These are phyloP conservation scores for Drosophila littoralis DNA, from an alignment of 1,140 invertebrate species.

Conservation along the genomic window DNA sequence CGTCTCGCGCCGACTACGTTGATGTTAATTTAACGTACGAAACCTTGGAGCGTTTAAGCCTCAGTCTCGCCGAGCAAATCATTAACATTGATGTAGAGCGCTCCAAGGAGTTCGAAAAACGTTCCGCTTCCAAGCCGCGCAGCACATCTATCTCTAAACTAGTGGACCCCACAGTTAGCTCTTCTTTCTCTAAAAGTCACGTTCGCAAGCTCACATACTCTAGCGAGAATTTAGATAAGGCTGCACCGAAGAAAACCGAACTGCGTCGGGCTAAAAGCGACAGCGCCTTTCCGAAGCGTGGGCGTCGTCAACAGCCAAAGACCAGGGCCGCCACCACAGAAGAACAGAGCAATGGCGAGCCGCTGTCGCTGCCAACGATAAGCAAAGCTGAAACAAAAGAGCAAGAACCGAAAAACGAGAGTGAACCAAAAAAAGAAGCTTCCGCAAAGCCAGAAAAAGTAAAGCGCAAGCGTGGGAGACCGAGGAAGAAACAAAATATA, in stretches of 20 bases:
- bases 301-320: background rate
- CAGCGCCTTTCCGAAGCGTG: slow-evolving; percentile 22
- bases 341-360: background rate
- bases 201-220: slow-evolving; percentile 68
- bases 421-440: background rate
- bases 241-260: background rate
- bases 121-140: slow-evolving; percentile 57
- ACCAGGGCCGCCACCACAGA: slow-evolving; percentile 32
- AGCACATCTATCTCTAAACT: slow-evolving; percentile 49
- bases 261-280: slow-evolving; percentile 47
- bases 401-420: background rate
- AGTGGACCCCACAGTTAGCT: background rate
- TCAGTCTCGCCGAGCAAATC: slow-evolving; percentile 58
- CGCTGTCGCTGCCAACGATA: background rate
- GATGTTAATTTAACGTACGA: slow-evolving; percentile 56
- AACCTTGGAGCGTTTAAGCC: slow-evolving; percentile 52
- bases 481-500: slow-evolving; percentile 9
- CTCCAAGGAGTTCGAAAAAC: slow-evolving; percentile 57
- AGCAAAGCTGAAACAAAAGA: background rate
- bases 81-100: slow-evolving; percentile 61
- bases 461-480: slow-evolving; percentile 34
- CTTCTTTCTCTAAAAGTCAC: slow-evolving; percentile 22
- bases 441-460: background rate
- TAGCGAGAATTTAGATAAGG: slow-evolving; percentile 48
- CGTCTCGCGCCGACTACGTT: slow-evolving; percentile 6